phyloP scores from a whole-genome alignment of 2,888 invertebrate species.

The Acholoe squamosa region DNA sequence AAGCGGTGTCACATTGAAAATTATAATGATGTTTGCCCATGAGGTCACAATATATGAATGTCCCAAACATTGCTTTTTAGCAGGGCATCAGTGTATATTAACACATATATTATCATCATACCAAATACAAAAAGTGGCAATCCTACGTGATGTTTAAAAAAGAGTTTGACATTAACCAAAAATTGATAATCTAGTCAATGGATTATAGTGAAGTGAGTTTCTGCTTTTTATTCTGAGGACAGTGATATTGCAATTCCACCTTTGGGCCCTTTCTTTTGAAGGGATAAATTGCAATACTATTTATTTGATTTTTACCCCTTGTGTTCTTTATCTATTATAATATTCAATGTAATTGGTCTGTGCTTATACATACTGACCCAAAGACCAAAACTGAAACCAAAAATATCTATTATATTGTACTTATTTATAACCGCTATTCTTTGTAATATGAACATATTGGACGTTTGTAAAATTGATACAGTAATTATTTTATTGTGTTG shows the following conservation, averaged over 20 bases:
- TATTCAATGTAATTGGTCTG: neutral
- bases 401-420: too few species aligned
- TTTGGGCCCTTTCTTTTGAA: constrained; percentile 27
- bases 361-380: neutral
- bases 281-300: neutral
- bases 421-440: too few species aligned
- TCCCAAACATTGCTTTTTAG: neutral
- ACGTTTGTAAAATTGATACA: neutral
- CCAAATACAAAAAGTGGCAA: neutral
- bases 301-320: constrained; percentile 6
- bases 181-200: constrained; percentile 41
- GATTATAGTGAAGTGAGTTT: neutral
- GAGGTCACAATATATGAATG: neutral
- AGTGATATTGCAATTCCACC: constrained; percentile 30
- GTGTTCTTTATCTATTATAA: neutral
- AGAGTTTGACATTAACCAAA: neutral
- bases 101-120: neutral
- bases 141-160: neutral
- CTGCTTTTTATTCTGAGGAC: too few species aligned
- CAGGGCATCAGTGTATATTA: neutral
- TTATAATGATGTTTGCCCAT: neutral
- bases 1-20: neutral
- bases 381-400: too few species aligned
- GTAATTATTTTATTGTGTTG: constrained; percentile 2
- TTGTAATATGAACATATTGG: neutral